Evolutionary conservation across 2,113 vertebrate genomes (phyloP), one percentile per base, ranked within the genome.

Genomic region (Prietella phreatophila): DNA sequence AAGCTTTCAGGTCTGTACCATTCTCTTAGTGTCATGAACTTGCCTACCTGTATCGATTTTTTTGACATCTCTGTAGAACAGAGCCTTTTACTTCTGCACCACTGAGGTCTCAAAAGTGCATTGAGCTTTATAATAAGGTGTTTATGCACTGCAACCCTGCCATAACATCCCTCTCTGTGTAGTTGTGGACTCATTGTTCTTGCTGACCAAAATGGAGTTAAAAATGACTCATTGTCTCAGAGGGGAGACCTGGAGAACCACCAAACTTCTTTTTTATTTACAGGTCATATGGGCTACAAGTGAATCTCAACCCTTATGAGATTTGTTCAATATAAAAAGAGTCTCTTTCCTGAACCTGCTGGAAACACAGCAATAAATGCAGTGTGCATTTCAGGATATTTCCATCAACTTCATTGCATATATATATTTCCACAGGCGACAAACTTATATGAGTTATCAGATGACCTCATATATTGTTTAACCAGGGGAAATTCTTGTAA

Each of bases 311-410:
- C 53, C 50, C 83, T 55, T 39, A 10, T 71, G 84, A 87, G 73
- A 82, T 86, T 85, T 90, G 85, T 53, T 63, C 82, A 67, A 85
- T 88, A 90, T 89, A 75, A 89, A 73, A 88, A 83, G 81, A 88
- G n/a, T 56, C 36, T 76, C 58, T 58, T 84, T 89, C 63, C 53
- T 61, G 71, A 71, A 82, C 42, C 61, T 42, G 30, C 75, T 73
- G 85, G 79, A 76, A 84, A 63, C 69, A 67, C 61, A 47, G 86
- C 76, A 86, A 86, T 89, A 88, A 89, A 85, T 78, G 58, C 71
- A 73, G 55, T 55, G 50, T 89, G 79, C 61, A 71, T 88, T 88
- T 86, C 69, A 78, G 50, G 81, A 69, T 84, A 71, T 88, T 89
- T 86, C 58, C 71, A 36, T 82, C 56, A 78, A 60, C 58, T 84